These are phyloP conservation scores for Drosophila kambysellisi DNA, from an alignment of 2,888 invertebrate species.

Conservation along the genomic window DNA sequence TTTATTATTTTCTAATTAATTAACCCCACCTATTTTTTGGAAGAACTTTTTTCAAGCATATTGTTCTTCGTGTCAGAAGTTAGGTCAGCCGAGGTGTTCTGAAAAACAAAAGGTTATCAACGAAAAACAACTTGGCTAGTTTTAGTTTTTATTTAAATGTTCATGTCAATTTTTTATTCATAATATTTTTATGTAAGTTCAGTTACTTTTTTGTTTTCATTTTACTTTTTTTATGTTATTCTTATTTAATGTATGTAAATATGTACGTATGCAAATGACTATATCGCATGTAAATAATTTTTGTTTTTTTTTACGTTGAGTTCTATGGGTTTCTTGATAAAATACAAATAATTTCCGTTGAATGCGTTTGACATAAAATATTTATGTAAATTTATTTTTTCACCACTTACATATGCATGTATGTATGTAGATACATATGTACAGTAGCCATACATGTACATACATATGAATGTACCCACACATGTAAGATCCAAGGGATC, in stretches of 20 bases:
- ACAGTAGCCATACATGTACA: slow-evolving; percentile 14
- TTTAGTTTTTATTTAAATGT: slow-evolving; percentile 60
- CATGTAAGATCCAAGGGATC: slow-evolving; percentile 32
- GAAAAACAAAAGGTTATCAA: slow-evolving; percentile 19
- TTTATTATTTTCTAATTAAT: slow-evolving; percentile 55
- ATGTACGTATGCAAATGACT: slow-evolving; percentile 62
- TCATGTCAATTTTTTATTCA: slow-evolving; percentile 63
- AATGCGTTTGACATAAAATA: slow-evolving; percentile 56
- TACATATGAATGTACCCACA: slow-evolving; percentile 7
- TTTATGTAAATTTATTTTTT: slow-evolving; percentile 41
- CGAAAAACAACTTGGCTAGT: slow-evolving; percentile 34
- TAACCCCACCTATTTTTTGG: slow-evolving; percentile 17
- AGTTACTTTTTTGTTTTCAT: slow-evolving; percentile 45
- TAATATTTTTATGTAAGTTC: slow-evolving; percentile 78
- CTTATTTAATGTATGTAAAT: slow-evolving; percentile 60
- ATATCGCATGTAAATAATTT: slow-evolving; percentile 46
- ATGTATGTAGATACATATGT: slow-evolving; percentile 10
- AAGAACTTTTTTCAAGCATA: not conserved
- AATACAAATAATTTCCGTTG: slow-evolving; percentile 51
- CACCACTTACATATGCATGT: slow-evolving; percentile 24
- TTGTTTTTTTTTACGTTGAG: slow-evolving; percentile 13
- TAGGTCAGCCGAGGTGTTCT: not conserved
- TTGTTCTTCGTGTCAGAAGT: not conserved
- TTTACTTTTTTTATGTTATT: slow-evolving; percentile 36
- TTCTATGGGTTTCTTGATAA: slow-evolving; percentile 31